phyloP scores from a whole-genome alignment of 2,888 invertebrate genomes.

The Patella depressa region DNA sequence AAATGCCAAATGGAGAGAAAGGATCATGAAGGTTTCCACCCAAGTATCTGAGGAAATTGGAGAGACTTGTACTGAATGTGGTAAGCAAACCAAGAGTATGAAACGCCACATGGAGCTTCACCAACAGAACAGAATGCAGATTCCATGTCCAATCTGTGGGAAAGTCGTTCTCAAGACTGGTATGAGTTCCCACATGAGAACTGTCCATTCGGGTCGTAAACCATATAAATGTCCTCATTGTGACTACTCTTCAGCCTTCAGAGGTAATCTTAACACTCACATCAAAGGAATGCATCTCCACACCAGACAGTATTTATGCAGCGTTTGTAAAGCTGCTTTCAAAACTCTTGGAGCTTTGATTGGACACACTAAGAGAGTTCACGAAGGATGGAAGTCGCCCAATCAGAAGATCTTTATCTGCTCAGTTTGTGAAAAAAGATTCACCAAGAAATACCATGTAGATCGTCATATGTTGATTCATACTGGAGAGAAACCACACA shows the following conservation, averaged over 20 bases:
- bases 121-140: conserved; percentile 66
- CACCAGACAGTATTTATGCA: conserved; percentile 64
- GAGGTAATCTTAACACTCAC: conserved; percentile 67
- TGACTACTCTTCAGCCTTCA: conserved; percentile 66
- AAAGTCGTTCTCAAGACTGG: conserved; percentile 66
- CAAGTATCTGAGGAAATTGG: conserved; percentile 60
- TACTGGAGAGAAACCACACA: conserved; percentile 66
- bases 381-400: conserved; percentile 67
- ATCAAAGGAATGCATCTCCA: conserved; percentile 67
- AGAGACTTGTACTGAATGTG: conserved; percentile 64
- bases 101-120: conserved; percentile 66
- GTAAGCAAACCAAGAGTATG: conserved; percentile 64
- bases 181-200: conserved; percentile 67
- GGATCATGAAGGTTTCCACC: conserved; percentile 66
- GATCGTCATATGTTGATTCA: conserved; percentile 66
- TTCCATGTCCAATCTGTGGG: conserved; percentile 65
- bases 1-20: conserved; percentile 65
- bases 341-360: conserved; percentile 67
- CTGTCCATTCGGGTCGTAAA: conserved; percentile 65
- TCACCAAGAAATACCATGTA: conserved; percentile 68
- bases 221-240: conserved; percentile 68
- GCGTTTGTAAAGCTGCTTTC: conserved; percentile 65
- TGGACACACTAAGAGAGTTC: conserved; percentile 66
- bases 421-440: conserved; percentile 66
- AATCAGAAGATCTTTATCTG: conserved; percentile 68